Conservation (phyloP, 1,140 invertebrate species). For the Sipha flava region DNA sequence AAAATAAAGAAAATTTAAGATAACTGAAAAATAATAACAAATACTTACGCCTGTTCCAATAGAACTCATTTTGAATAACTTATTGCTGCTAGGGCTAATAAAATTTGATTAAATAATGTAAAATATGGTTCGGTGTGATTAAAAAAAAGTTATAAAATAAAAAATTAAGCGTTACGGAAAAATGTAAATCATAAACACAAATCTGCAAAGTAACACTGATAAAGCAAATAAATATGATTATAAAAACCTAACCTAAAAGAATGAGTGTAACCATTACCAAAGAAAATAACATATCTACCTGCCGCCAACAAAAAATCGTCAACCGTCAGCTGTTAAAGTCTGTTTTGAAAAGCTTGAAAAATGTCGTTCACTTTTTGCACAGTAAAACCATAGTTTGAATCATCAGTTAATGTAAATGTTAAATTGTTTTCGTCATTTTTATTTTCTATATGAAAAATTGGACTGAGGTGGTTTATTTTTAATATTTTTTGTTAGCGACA, state of each 20-base stretch:
- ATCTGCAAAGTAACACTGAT: constrained; percentile 19
- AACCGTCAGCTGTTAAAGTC: no score
- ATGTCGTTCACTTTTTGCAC: no score
- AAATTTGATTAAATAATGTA: neutral
- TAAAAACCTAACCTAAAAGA: constrained; percentile 20
- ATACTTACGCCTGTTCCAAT: constrained; percentile 86
- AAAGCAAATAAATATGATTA: constrained; percentile 19
- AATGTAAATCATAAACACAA: neutral
- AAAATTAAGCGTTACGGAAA: no score
- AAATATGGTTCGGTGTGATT: neutral
- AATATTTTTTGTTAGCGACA: no score
- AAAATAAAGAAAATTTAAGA: neutral
- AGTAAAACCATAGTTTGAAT: no score
- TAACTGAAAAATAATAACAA: constrained; percentile 33
- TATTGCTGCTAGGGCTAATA: neutral
- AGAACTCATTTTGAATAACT: constrained; percentile 70
- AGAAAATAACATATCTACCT: no score
- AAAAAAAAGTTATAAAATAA: neutral
- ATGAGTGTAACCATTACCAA: neutral
- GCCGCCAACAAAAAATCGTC: no score
- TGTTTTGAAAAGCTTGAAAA: no score
- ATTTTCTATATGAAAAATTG: no score
- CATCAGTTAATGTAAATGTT: no score
- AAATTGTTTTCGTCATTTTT: no score
- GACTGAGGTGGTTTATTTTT: no score